phyloP scores from a whole-genome alignment of 92 coral and sea anemone genomes.

The Siderastrea siderea region DNA sequence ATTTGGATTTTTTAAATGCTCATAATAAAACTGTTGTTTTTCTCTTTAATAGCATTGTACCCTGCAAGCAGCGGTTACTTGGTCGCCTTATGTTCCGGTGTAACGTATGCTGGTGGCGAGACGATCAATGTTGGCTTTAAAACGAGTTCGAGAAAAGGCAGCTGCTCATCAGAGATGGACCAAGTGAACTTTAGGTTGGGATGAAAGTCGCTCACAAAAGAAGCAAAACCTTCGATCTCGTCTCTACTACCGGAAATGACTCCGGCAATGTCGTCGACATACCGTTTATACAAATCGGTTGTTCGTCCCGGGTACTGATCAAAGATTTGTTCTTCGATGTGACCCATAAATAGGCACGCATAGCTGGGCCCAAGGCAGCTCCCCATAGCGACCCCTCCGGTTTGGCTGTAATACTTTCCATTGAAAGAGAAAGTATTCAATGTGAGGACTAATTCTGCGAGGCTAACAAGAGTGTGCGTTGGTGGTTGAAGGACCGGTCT shows the following conservation, averaged over 20 bases:
- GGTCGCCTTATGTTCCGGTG: background rate
- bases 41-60: too few species aligned
- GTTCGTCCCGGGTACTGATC: background rate
- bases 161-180: conserved; percentile 3
- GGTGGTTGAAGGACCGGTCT: conserved; percentile 14
- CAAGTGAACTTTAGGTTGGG: conserved; percentile 17
- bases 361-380: conserved; percentile 6
- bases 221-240: background rate
- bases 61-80: too few species aligned
- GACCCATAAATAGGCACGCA: background rate
- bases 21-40: too few species aligned
- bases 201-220: background rate
- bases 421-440: conserved; percentile 19
- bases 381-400: conserved; percentile 18
- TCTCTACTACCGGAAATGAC: conserved; percentile 9
- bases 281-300: background rate
- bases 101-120: background rate
- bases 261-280: conserved; percentile 12
- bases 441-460: conserved; percentile 37
- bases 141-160: conserved; percentile 7
- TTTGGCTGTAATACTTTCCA: conserved; percentile 11
- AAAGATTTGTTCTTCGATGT: conserved; percentile 11
- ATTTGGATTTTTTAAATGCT: too few species aligned
- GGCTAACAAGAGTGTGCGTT: conserved; percentile 7
- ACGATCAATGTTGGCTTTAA: conserved; percentile 7